Conservation (phyloP, 1,140 invertebrate genomes). For the Argopecten irradians region DNA sequence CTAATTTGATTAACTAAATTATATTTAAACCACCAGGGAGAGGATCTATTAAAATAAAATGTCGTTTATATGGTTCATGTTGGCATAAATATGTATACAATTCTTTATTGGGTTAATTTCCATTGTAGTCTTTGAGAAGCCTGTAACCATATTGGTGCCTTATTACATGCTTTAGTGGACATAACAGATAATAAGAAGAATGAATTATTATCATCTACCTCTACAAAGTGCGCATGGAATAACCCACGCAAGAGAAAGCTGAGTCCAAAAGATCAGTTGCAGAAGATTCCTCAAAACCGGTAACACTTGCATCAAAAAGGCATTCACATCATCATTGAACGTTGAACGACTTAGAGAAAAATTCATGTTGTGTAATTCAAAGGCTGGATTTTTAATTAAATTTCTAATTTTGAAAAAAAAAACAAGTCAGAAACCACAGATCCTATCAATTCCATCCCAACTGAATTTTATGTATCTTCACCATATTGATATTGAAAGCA, state of each 20-base stretch:
- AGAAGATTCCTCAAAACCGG: neutral
- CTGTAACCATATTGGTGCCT: conserved; percentile 19
- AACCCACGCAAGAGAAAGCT: conserved; percentile 27
- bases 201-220: neutral
- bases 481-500: neutral
- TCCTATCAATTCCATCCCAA: neutral
- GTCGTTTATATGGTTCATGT: too few relatives aligned
- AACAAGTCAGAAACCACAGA: neutral
- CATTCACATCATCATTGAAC: neutral
- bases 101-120: too few relatives aligned
- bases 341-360: neutral
- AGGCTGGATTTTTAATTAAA: neutral
- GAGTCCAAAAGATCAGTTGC: neutral
- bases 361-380: neutral
- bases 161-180: neutral
- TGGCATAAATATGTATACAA: too few relatives aligned
- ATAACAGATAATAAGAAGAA: neutral
- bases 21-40: too few relatives aligned
- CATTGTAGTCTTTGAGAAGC: too few relatives aligned
- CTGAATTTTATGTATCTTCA: neutral
- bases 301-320: neutral
- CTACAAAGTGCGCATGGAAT: conserved; percentile 5
- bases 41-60: too few relatives aligned
- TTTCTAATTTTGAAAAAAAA: neutral
- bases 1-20: too few relatives aligned